Conservation (phyloP, 1,140 invertebrate genomes). For the Drosophila cardini region DNA sequence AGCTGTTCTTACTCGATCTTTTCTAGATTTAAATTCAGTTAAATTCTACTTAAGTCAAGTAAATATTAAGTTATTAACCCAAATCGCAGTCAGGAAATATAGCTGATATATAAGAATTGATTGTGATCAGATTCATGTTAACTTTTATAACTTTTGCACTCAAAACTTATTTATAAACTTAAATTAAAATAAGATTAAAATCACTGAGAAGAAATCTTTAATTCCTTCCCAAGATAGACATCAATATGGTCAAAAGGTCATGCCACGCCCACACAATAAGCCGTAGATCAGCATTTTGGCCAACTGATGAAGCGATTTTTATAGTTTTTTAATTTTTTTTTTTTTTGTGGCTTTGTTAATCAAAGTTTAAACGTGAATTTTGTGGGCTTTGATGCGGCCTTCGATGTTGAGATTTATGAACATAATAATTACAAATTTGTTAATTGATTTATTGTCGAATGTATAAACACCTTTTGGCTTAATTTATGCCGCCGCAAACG, state of each 20-base stretch:
- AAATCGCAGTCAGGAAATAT: too few species aligned
- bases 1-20: too few species aligned
- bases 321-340: neutral
- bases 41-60: too few species aligned
- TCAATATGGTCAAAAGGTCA: slow-evolving; percentile 10
- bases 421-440: slow-evolving; percentile 84
- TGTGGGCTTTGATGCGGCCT: slow-evolving; percentile 42
- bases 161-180: neutral
- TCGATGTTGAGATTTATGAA: slow-evolving; percentile 76
- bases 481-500: slow-evolving; percentile 68
- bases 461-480: slow-evolving; percentile 80
- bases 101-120: too few species aligned
- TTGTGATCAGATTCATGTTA: too few species aligned
- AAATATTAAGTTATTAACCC: too few species aligned
- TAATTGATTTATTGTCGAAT: slow-evolving; percentile 84
- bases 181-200: too few species aligned
- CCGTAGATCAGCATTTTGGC: neutral
- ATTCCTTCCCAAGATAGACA: slow-evolving; percentile 6
- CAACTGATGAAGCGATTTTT: too few species aligned
- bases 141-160: too few species aligned
- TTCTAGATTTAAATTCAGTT: too few species aligned
- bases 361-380: slow-evolving; percentile 54
- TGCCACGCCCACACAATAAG: slow-evolving; percentile 10
- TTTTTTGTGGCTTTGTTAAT: neutral
- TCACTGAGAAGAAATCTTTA: neutral